Evolutionary conservation across 2,797 vertebrate genomes (phyloP).

Genomic region (Chelonia mydas): DNA sequence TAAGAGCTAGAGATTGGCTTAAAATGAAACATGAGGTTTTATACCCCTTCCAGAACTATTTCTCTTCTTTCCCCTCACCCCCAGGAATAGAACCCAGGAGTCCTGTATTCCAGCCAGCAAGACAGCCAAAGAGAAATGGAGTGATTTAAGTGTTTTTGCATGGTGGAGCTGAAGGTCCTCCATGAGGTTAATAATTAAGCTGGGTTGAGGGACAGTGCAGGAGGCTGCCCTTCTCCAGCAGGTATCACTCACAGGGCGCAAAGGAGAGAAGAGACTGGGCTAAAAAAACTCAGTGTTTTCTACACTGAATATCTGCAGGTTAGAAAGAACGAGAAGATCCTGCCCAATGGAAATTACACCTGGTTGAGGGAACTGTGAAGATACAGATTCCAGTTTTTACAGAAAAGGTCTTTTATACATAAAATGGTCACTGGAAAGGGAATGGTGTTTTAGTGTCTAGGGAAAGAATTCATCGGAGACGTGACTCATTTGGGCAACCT

Average conservation of each 20-base stretch:
- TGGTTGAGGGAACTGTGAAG: not conserved
- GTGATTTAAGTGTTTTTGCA: not conserved
- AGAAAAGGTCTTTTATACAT: not conserved
- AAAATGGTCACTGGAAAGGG: not conserved
- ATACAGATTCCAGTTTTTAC: not conserved
- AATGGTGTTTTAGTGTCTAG: not conserved
- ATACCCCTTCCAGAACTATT: not conserved
- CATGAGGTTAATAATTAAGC: not conserved
- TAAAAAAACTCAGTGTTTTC: not conserved
- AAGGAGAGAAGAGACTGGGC: not conserved
- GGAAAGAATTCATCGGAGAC: not conserved
- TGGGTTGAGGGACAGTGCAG: not conserved
- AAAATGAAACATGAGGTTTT: not conserved
- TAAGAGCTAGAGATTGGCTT: not conserved
- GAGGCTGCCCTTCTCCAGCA: not conserved
- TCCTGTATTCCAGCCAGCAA: not conserved
- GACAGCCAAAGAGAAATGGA: not conserved
- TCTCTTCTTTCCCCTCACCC: not conserved
- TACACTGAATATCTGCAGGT: not conserved
- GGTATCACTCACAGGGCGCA: not conserved
- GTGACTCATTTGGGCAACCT: not conserved
- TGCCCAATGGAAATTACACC: not conserved
- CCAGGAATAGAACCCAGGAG: not conserved
- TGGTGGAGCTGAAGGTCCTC: not conserved
- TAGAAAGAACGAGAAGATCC: not conserved